Conservation (phyloP, 2,113 vertebrate species). For the Verasper variegatus region DNA sequence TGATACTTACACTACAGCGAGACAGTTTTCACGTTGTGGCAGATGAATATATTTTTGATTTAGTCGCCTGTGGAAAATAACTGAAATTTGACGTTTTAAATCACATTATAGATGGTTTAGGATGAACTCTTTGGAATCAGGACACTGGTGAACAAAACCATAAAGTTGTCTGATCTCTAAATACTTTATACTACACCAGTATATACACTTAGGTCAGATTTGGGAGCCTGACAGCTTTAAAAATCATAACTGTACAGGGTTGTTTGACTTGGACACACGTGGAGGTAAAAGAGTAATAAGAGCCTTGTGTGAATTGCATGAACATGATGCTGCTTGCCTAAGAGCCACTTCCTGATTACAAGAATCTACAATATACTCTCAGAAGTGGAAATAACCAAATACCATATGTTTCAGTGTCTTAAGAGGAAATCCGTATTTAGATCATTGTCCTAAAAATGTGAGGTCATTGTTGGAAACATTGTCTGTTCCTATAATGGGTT, state of each 20-base stretch:
- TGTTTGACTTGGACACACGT: background rate
- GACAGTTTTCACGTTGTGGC: too few relatives aligned
- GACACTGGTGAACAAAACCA: too few relatives aligned
- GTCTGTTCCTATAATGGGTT: background rate
- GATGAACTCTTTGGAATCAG: too few relatives aligned
- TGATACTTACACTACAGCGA: too few relatives aligned
- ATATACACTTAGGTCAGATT: too few relatives aligned
- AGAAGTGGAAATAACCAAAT: constrained; percentile 55
- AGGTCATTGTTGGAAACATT: constrained; percentile 16
- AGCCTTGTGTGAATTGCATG: constrained; percentile 20
- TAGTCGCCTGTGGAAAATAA: too few relatives aligned
- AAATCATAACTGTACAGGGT: background rate
- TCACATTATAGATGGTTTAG: too few relatives aligned
- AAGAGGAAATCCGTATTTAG: constrained; percentile 58
- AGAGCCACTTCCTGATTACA: constrained; percentile 67
- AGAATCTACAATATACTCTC: constrained; percentile 33
- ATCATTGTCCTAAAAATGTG: constrained; percentile 7
- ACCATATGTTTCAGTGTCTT: constrained; percentile 29
- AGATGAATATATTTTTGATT: too few relatives aligned
- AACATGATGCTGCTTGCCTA: constrained; percentile 32
- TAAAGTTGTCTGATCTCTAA: too few relatives aligned
- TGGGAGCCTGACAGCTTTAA: background rate
- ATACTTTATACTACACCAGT: too few relatives aligned
- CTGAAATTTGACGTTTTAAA: too few relatives aligned
- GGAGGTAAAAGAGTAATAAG: background rate